These are phyloP conservation scores for Gnathonemus echidnorhynchus DNA, from an alignment of 2,113 vertebrate genomes.

Conservation along the genomic window DNA sequence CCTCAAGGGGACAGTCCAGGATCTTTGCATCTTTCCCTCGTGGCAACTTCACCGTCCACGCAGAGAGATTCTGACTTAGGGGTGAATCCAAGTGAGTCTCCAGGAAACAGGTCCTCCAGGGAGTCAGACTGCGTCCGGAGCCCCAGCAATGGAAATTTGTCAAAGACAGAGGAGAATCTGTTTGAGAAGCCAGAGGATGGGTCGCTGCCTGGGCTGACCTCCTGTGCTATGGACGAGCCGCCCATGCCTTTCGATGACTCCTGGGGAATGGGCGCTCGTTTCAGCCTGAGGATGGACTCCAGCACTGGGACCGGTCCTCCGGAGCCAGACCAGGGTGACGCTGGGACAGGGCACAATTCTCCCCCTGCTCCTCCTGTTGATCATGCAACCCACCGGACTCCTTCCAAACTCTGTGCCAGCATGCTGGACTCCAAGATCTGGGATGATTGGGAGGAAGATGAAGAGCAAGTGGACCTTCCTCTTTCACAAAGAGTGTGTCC, in stretches of 20 bases:
- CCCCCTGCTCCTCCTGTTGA: background rate
- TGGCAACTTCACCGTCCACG: conserved; percentile 21
- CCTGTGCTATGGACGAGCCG: conserved; percentile 53
- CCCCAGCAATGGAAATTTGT: background rate
- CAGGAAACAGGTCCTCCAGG: background rate
- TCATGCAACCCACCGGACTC: conserved; percentile 8
- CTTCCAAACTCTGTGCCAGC: conserved; percentile 39
- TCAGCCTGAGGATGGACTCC: conserved; percentile 57
- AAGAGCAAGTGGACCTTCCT: conserved; percentile 49
- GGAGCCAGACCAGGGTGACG: background rate
- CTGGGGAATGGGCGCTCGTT: conserved; percentile 54
- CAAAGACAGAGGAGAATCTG: background rate
- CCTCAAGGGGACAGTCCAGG: background rate
- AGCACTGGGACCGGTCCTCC: conserved; percentile 31
- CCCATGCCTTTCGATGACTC: conserved; percentile 55
- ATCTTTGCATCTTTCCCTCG: conserved; percentile 34
- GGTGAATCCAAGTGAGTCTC: background rate
- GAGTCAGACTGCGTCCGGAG: background rate
- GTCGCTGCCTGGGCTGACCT: conserved; percentile 46
- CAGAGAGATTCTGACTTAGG: background rate
- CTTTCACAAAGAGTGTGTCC: conserved; percentile 51
- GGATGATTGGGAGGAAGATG: conserved; percentile 58
- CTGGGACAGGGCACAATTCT: background rate
- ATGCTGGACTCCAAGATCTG: conserved; percentile 67
- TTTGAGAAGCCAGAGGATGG: conserved; percentile 3